These are phyloP conservation scores for Cinclus cinclus DNA, from an alignment of 2,113 vertebrate species.

Conservation along the genomic window DNA sequence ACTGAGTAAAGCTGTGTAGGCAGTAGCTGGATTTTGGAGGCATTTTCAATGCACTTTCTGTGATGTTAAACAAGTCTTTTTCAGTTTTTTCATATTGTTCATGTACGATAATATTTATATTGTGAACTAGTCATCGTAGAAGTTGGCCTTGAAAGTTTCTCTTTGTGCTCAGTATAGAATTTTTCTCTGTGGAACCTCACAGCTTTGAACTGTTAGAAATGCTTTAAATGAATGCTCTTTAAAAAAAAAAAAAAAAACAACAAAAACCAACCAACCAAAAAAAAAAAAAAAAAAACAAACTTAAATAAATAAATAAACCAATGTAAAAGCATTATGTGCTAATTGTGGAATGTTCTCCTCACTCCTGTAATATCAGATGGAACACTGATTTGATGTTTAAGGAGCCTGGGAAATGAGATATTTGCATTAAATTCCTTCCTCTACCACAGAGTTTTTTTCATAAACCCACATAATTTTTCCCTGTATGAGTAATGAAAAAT, in stretches of 20 bases:
- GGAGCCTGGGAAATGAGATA: not conserved
- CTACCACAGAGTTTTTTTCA: not conserved
- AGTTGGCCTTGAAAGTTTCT: not conserved
- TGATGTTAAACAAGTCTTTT: not conserved
- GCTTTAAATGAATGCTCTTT: not conserved
- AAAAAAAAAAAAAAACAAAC: no score
- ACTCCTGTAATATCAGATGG: not conserved
- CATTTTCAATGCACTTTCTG: not conserved
- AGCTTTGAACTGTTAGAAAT: not conserved
- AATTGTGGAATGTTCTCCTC: not conserved
- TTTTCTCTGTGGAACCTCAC: not conserved
- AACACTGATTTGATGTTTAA: not conserved
- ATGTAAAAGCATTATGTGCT: not conserved
- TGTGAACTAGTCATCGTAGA: not conserved
- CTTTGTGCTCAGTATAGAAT: not conserved
- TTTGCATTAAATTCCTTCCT: not conserved
- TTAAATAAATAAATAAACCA: not conserved
- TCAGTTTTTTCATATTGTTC: not conserved
- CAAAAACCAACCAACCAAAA: no score
- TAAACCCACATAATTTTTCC: not conserved
- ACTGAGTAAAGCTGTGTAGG: not conserved
- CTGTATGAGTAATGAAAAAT: not conserved
- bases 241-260: not conserved
- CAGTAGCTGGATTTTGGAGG: not conserved
- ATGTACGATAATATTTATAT: not conserved